phyloP scores from a whole-genome alignment of 2,113 vertebrate genomes.

The Lepus europaeus region DNA sequence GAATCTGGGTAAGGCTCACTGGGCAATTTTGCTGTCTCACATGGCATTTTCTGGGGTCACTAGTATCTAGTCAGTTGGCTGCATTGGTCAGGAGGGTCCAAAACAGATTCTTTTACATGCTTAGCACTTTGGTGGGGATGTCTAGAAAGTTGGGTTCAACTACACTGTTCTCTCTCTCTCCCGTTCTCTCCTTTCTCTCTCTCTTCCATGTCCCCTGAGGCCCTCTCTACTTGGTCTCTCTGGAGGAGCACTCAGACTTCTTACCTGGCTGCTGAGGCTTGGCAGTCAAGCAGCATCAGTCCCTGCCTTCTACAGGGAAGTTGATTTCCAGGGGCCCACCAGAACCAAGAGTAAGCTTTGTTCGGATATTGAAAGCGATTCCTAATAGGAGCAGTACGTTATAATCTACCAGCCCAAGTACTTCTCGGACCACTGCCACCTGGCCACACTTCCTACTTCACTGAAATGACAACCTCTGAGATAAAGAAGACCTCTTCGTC shows the following conservation, averaged over 20 bases:
- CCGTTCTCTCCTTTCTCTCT: not conserved
- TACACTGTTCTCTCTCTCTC: not conserved
- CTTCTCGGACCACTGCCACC: not conserved
- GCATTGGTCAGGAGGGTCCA: not conserved
- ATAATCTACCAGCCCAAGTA: not conserved
- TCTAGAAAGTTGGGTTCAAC: not conserved
- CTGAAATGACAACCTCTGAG: not conserved
- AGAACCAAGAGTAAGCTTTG: not conserved
- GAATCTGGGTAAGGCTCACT: conserved; percentile 32
- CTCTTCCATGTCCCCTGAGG: not conserved
- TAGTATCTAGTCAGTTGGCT: not conserved
- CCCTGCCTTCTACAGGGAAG: conserved; percentile 28
- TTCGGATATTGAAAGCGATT: not conserved
- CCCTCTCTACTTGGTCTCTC: not conserved
- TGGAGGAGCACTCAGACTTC: not conserved
- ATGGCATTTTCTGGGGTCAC: not conserved
- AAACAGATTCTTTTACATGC: not conserved
- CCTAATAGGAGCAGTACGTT: conserved; percentile 19
- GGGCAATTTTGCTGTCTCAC: not conserved
- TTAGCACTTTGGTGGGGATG: not conserved
- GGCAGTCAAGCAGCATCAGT: conserved; percentile 21
- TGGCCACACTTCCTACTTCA: not conserved
- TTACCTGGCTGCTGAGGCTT: not conserved
- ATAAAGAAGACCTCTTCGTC: not conserved
- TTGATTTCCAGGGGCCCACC: not conserved